Conservation (phyloP, 1,140 invertebrate genomes). For the Polypedilum vanderplanki region DNA sequence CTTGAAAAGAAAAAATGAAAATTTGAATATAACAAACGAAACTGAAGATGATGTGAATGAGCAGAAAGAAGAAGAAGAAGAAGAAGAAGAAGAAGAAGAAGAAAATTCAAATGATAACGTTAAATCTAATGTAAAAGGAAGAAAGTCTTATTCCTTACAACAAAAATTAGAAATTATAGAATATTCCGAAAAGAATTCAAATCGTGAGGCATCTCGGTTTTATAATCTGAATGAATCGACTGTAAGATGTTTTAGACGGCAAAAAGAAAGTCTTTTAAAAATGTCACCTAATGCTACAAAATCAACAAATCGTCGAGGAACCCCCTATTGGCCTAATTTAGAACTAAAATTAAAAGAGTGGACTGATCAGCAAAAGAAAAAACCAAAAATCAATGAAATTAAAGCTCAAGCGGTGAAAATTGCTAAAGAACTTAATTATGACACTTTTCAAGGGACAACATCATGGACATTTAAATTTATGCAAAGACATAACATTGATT, state of each 20-base stretch:
- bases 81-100: too few relatives aligned
- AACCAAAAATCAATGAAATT: not conserved
- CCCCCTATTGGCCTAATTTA: not conserved
- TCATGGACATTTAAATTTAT: conserved; percentile 3
- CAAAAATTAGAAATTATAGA: not conserved
- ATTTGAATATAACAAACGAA: too few relatives aligned
- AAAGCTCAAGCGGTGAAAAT: not conserved
- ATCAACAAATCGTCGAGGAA: not conserved
- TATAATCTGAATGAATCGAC: not conserved
- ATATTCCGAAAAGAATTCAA: not conserved
- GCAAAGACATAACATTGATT: not conserved
- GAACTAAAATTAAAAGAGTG: not conserved
- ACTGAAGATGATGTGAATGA: too few relatives aligned
- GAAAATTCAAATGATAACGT: too few relatives aligned
- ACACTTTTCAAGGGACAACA: not conserved
- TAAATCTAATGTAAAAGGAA: not conserved
- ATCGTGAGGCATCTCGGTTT: not conserved
- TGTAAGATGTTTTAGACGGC: not conserved
- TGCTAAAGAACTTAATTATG: not conserved
- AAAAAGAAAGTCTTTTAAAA: not conserved
- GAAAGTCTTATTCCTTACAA: not conserved
- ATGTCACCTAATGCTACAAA: not conserved
- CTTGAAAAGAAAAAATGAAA: too few relatives aligned
- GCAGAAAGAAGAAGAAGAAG: too few relatives aligned
- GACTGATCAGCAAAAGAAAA: not conserved